Evolutionary conservation across 2,113 vertebrate species (phyloP).

Genomic region (Sinocyclocheilus grahami): DNA sequence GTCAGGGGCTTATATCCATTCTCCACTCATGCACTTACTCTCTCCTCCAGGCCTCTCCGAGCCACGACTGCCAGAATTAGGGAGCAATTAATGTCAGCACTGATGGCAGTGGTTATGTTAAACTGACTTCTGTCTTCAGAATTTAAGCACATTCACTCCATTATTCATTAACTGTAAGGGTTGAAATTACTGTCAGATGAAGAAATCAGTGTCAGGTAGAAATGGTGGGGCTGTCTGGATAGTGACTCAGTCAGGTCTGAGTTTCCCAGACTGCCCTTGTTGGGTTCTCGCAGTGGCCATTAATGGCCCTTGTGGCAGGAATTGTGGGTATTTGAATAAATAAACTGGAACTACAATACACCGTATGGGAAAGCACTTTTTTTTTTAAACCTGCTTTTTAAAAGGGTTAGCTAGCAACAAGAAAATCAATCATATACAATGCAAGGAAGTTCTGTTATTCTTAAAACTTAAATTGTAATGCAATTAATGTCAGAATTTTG

Average conservation of each 20-base stretch:
- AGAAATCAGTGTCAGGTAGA: conserved; percentile 68
- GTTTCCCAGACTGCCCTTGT: conserved; percentile 44
- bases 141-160: conserved; percentile 69
- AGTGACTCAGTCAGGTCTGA: conserved; percentile 29
- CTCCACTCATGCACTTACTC: conserved; percentile 51
- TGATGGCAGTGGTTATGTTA: conserved; percentile 70
- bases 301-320: conserved; percentile 42
- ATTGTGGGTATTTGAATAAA: conserved; percentile 26
- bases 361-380: background rate
- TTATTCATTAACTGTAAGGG: conserved; percentile 70
- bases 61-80: conserved; percentile 62
- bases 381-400: background rate
- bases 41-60: conserved; percentile 49
- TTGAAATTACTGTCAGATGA: conserved; percentile 69
- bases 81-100: conserved; percentile 71
- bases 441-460: background rate
- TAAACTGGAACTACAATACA: background rate
- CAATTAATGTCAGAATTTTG: background rate
- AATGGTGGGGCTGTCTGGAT: conserved; percentile 51
- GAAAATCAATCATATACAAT: background rate
- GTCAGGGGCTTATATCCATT: conserved; percentile 57
- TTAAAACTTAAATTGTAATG: background rate
- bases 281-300: conserved; percentile 17
- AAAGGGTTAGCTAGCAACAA: background rate
- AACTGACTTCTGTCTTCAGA: conserved; percentile 69